Evolutionary conservation across 2,797 vertebrate genomes (phyloP).

Genomic region (Gymnothorax javanicus): DNA sequence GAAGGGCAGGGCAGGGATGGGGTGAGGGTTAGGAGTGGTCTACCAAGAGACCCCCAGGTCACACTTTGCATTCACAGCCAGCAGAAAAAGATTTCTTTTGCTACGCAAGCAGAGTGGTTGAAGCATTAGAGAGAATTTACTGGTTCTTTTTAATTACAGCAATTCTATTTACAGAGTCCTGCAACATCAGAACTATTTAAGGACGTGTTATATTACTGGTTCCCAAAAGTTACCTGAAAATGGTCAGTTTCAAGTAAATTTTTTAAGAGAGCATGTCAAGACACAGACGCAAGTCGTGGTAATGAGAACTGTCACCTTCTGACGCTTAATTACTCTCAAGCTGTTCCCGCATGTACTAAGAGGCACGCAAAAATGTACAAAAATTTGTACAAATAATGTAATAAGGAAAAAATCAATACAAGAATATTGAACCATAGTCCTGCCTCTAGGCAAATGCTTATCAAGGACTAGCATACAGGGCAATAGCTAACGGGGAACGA

Average conservation of each 20-base stretch:
- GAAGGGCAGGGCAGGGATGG: constrained; percentile 47
- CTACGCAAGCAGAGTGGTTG: background rate
- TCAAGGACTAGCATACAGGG: too few species aligned
- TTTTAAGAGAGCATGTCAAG: too few species aligned
- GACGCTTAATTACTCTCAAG: too few species aligned
- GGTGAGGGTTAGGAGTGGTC: constrained; percentile 55
- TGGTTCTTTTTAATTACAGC: background rate
- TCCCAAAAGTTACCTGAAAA: background rate
- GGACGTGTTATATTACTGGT: background rate
- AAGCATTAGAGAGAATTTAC: background rate
- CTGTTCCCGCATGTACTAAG: too few species aligned
- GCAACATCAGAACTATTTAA: background rate
- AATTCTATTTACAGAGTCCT: background rate
- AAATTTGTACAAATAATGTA: too few species aligned
- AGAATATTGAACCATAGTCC: too few species aligned
- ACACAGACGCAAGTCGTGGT: too few species aligned
- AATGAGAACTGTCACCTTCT: too few species aligned
- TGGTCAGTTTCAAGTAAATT: background rate
- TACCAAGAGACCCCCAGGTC: background rate
- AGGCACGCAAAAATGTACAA: too few species aligned
- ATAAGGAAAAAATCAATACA: too few species aligned
- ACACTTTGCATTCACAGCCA: background rate
- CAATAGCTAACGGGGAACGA: too few species aligned
- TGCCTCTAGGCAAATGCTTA: too few species aligned
- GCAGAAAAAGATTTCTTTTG: background rate